phyloP scores from a whole-genome alignment of 2,888 invertebrate species.

The Tortrix viridana region DNA sequence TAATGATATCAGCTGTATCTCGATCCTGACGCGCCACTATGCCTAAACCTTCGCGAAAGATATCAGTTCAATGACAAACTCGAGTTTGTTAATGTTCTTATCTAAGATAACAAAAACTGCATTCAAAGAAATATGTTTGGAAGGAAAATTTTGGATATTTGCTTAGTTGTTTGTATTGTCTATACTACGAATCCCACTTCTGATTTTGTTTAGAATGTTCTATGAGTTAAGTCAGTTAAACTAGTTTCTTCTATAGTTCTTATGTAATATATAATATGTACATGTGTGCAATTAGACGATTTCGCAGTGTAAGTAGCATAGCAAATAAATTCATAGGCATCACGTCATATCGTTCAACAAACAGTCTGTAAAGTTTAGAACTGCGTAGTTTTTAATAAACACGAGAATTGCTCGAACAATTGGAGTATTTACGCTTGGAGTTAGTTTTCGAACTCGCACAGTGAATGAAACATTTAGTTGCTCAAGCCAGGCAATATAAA shows the following conservation, averaged over 20 bases:
- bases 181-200: background rate
- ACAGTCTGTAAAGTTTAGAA: constrained; percentile 1
- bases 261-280: too few species aligned
- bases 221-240: background rate
- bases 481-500: constrained; percentile 27
- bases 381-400: background rate
- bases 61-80: constrained; percentile 43
- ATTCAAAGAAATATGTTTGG: constrained; percentile 33
- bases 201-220: background rate
- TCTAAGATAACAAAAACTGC: constrained; percentile 37
- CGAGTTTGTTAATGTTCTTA: constrained; percentile 33
- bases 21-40: constrained; percentile 42
- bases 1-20: constrained; percentile 43
- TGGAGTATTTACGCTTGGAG: constrained; percentile 5
- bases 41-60: constrained; percentile 36
- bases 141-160: constrained; percentile 24
- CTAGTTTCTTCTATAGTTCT: too few species aligned
- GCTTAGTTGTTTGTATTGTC: background rate
- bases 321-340: too few species aligned
- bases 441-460: constrained; percentile 15
- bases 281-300: too few species aligned
- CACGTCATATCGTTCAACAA: background rate
- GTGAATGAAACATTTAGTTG: constrained; percentile 21
- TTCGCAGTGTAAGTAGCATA: too few species aligned
- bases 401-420: background rate